These are phyloP conservation scores for Drosophila repleta DNA, from an alignment of 1,140 invertebrate species.

Conservation along the genomic window DNA sequence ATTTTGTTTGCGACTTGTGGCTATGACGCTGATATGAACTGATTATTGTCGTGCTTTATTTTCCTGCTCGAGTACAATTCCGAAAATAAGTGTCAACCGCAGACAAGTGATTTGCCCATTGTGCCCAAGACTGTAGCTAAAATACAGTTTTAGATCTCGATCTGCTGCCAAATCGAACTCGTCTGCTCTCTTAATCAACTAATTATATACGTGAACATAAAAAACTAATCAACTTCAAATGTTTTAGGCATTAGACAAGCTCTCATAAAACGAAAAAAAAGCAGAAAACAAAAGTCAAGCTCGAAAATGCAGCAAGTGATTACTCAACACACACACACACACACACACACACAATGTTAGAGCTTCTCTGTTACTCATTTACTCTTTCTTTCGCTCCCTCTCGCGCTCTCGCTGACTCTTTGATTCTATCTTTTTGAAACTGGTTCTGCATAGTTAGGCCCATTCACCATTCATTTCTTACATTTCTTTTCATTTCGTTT, in stretches of 20 bases:
- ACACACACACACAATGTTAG: neutral
- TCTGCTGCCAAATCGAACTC: neutral
- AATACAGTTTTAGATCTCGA: conserved; percentile 12
- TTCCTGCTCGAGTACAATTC: conserved; percentile 11
- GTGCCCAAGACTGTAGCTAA: conserved; percentile 11
- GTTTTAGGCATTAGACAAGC: conserved; percentile 5
- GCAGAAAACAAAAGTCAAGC: conserved; percentile 26
- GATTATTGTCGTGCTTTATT: conserved; percentile 1
- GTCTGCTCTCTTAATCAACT: neutral
- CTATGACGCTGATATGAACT: conserved; percentile 30
- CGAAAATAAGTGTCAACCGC: conserved; percentile 27
- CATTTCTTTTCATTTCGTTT: conserved; percentile 30
- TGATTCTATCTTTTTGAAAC: conserved; percentile 37
- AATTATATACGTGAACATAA: neutral
- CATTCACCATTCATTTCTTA: conserved; percentile 41
- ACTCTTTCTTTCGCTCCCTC: neutral
- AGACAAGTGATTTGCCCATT: conserved; percentile 24
- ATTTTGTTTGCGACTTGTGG: conserved; percentile 30
- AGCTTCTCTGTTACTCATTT: no score
- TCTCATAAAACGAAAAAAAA: neutral
- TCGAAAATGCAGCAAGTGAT: conserved; percentile 36
- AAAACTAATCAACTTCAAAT: neutral
- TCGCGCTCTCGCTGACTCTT: conserved; percentile 6
- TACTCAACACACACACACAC: conserved; percentile 6
- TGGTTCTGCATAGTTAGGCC: conserved; percentile 45